These are phyloP conservation scores for Thamnophis sirtalis DNA, from an alignment of 2,113 vertebrate genomes.

Conservation along the genomic window DNA sequence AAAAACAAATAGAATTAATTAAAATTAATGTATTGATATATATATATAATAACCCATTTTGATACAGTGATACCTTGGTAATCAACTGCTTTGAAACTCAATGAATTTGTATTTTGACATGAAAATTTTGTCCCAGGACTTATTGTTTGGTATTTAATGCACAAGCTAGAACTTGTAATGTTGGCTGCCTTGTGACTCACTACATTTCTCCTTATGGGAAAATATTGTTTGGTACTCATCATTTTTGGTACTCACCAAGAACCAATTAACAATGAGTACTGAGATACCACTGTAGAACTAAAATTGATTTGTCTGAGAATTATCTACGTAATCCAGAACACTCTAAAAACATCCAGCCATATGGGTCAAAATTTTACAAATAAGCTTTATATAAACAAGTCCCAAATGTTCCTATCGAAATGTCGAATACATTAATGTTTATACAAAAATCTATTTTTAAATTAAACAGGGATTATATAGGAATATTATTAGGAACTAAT, in stretches of 20 bases:
- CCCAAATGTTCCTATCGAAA: neutral
- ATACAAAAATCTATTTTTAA: neutral
- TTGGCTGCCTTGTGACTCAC: neutral
- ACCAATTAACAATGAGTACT: neutral
- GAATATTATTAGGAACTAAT: neutral
- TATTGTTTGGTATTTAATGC: neutral
- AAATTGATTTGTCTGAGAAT: neutral
- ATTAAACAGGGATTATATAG: neutral
- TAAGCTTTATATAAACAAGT: neutral
- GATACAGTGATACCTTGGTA: neutral
- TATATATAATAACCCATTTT: neutral
- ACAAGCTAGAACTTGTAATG: neutral
- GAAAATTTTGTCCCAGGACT: neutral
- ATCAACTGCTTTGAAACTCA: neutral
- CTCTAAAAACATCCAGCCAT: neutral
- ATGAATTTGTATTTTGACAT: neutral
- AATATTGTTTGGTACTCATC: neutral
- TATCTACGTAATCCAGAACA: neutral
- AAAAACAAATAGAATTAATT: neutral
- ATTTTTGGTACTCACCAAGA: too few relatives aligned
- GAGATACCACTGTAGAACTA: neutral
- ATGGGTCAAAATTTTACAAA: neutral
- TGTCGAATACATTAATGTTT: neutral
- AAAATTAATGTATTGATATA: neutral
- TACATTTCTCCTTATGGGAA: neutral